Evolutionary conservation across 2,113 vertebrate genomes (phyloP).

Genomic region (Rhabdomys dilectus): DNA sequence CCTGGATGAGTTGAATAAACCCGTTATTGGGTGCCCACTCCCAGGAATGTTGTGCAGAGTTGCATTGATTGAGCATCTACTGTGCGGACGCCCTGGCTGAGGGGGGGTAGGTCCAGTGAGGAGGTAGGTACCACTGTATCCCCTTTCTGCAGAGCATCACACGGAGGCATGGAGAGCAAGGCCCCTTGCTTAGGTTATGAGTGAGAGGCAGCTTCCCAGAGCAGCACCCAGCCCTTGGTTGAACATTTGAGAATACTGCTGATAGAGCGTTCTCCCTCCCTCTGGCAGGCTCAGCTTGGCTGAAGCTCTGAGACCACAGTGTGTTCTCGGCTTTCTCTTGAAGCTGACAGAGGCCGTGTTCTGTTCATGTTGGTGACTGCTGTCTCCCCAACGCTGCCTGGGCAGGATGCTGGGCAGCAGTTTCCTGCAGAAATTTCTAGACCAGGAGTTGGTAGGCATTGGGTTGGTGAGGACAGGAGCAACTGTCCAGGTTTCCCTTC

Average conservation of each 20-base stretch:
- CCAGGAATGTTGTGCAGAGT: accelerated
- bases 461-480: background rate
- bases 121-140: accelerated
- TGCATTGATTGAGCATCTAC: background rate
- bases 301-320: background rate
- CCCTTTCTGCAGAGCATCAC: background rate
- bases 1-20: background rate
- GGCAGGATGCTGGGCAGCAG: background rate
- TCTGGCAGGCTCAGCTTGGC: background rate
- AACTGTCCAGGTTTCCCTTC: background rate
- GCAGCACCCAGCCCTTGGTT: accelerated
- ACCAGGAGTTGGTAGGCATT: background rate
- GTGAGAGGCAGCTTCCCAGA: background rate
- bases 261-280: background rate
- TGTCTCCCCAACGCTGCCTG: background rate
- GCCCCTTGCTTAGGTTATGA: background rate
- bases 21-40: background rate
- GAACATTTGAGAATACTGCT: background rate
- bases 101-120: background rate
- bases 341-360: background rate
- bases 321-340: background rate
- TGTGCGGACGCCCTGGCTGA: background rate
- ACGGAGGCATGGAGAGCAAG: accelerated
- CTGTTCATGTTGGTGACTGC: accelerated
- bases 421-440: background rate